phyloP scores from a whole-genome alignment of 2,797 vertebrate species.

The Podargus strigoides region DNA sequence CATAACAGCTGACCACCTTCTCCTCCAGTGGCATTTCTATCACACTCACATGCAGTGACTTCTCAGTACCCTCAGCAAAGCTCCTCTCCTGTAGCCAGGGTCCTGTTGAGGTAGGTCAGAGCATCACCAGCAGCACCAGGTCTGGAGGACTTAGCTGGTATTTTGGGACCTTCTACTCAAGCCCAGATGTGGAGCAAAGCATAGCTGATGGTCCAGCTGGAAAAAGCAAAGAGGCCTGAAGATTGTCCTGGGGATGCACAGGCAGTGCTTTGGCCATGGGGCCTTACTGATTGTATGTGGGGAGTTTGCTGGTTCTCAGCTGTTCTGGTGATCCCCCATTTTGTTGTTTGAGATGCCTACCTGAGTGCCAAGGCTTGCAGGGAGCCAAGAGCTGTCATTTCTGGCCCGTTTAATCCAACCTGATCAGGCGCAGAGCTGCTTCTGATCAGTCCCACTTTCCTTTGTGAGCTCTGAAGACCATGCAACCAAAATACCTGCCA shows the following conservation, averaged over 20 bases:
- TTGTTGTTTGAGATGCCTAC: neutral
- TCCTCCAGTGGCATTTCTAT: neutral
- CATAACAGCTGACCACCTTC: accelerated
- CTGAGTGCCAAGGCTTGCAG: neutral
- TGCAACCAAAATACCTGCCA: neutral
- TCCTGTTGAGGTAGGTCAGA: neutral
- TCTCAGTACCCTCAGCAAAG: neutral
- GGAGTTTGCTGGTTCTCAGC: neutral
- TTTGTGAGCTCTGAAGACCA: neutral
- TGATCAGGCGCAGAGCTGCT: neutral
- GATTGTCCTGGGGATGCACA: neutral
- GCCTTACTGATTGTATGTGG: neutral
- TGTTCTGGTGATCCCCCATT: neutral
- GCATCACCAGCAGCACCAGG: neutral
- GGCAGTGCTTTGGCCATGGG: neutral
- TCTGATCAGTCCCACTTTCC: neutral
- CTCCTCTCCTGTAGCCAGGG: neutral
- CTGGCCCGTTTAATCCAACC: neutral
- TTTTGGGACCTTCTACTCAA: neutral
- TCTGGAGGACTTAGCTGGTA: neutral
- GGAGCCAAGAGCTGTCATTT: neutral
- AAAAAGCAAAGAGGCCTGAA: neutral
- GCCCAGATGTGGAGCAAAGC: neutral
- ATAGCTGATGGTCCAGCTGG: neutral
- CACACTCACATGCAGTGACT: accelerated